Conservation (phyloP, 2,888 invertebrate genomes). For the Rhyacophila evoluta region DNA sequence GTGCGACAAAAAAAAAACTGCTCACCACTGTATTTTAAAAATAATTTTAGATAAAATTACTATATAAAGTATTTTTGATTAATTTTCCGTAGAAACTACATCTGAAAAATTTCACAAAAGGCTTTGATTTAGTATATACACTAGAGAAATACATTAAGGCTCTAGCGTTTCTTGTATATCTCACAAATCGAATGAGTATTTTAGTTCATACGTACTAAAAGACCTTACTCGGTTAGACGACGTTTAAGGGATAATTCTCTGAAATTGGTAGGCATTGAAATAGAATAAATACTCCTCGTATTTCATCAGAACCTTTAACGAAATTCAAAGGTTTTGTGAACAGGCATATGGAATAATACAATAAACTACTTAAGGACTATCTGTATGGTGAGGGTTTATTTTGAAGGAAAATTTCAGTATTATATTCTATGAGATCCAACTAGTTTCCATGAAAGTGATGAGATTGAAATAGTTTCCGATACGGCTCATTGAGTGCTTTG, state of each 20-base stretch:
- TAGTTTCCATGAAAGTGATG: no score
- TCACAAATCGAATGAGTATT: background rate
- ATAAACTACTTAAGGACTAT: background rate
- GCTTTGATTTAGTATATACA: no score
- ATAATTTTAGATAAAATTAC: no score
- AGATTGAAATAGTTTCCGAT: no score
- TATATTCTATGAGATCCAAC: no score
- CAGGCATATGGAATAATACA: background rate
- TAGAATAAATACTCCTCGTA: background rate
- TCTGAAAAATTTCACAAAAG: no score
- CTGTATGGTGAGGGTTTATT: background rate
- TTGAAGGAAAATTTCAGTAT: background rate
- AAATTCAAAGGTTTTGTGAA: slow-evolving; percentile 5
- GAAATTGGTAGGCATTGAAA: slow-evolving; percentile 10
- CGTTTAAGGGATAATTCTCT: background rate
- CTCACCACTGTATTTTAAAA: no score
- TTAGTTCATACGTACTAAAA: background rate
- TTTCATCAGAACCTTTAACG: slow-evolving; percentile 1
- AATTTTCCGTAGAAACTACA: no score
- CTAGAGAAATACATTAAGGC: no score
- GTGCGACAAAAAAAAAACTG: no score
- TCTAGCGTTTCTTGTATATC: background rate
- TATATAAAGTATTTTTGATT: no score
- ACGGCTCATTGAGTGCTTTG: no score
- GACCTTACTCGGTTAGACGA: background rate